Evolutionary conservation across 2,888 invertebrate species (phyloP).

Genomic region (Argynnis bischoffii): DNA sequence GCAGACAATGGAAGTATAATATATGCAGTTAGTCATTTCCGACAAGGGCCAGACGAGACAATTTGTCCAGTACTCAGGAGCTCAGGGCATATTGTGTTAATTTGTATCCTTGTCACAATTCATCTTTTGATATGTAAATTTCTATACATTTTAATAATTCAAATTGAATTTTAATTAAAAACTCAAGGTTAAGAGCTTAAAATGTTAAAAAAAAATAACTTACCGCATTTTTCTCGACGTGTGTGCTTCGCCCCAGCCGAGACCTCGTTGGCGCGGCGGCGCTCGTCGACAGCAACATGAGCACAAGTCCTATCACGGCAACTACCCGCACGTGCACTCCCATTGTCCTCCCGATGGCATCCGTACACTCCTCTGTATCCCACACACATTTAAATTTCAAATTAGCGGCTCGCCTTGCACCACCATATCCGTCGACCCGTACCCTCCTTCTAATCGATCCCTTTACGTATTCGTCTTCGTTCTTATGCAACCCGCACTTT

Average conservation of each 20-base stretch:
- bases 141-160: background rate
- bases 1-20: conserved; percentile 64
- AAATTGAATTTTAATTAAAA: background rate
- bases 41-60: conserved; percentile 64
- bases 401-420: conserved; percentile 64
- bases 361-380: conserved; percentile 57
- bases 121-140: no score
- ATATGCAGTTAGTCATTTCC: conserved; percentile 65
- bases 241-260: conserved; percentile 56
- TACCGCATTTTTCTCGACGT: conserved; percentile 64
- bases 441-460: conserved; percentile 68
- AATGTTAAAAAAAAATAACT: conserved; percentile 51
- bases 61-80: conserved; percentile 63
- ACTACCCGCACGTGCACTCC: conserved; percentile 59
- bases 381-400: conserved; percentile 72
- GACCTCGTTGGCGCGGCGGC: conserved; percentile 61
- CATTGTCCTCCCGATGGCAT: conserved; percentile 67
- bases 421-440: conserved; percentile 61
- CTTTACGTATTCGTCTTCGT: conserved; percentile 65
- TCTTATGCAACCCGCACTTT: conserved; percentile 60
- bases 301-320: conserved; percentile 60
- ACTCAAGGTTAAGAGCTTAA: conserved; percentile 34
- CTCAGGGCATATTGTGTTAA: conserved; percentile 61
- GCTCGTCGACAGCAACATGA: conserved; percentile 61
- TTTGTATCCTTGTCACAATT: conserved; percentile 66